Base-by-base conservation (phyloP, 2,888 invertebrate genomes). In the Microctonus aethiopoides region DNA sequence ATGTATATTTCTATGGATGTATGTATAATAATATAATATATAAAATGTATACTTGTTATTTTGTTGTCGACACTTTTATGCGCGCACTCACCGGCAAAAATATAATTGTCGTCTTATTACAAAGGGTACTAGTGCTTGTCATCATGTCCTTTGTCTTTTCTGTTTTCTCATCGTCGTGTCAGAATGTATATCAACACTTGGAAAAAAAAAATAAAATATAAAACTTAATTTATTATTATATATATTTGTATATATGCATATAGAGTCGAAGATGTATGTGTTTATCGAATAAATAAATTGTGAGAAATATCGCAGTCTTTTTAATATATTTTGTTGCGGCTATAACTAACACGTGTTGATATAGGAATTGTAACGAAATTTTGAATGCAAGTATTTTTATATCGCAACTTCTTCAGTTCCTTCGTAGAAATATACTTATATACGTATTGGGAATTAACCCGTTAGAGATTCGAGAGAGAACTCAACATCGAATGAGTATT, bases 341-440 rank as follows among this genome's bases (percentile, higher is more conserved):
- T n/a, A n/a, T n/a, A n/a, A n/a, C n/a, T n/a, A n/a, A n/a, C n/a
- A n/a, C n/a, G n/a, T n/a, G n/a, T n/a, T n/a, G n/a, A n/a, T n/a
- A n/a, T n/a, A n/a, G n/a, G n/a, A n/a, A n/a, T n/a, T n/a, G n/a
- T n/a, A n/a, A n/a, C n/a, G n/a, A n/a, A n/a, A n/a, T n/a, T n/a
- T n/a, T n/a, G n/a, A n/a, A n/a, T n/a, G n/a, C n/a, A n/a, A n/a
- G n/a, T n/a, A n/a, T n/a, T n/a, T n/a, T n/a, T n/a, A n/a, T n/a
- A n/a, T n/a, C n/a, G n/a, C n/a, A n/a, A n/a, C n/a, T n/a, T 72
- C 67, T 72, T 72, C 67, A 52, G 51, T 57, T 41, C 68, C 71
- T 84, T 84, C 84, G 79, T 77, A 80, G 84, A 84, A 85, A n/a
- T n/a, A n/a, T n/a, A n/a, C n/a, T n/a, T n/a, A n/a, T n/a, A 76